Conservation (phyloP, 1,140 invertebrate genomes). For the Mizuhopecten yessoensis region DNA sequence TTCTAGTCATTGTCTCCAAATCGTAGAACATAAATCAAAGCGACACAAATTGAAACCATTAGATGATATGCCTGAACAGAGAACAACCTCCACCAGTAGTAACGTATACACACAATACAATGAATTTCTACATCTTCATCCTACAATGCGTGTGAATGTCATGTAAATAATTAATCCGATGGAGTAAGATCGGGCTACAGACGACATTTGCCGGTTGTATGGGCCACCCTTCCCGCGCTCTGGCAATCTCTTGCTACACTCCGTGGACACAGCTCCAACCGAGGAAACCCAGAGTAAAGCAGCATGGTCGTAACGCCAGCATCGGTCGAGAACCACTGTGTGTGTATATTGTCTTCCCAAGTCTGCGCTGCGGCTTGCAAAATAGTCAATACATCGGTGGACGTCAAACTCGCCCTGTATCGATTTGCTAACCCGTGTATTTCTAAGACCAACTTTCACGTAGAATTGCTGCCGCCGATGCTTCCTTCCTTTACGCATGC, state of each 20-base stretch:
- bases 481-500: conserved; percentile 30
- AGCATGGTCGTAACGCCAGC: conserved; percentile 6
- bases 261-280: conserved; percentile 19
- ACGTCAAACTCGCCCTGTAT: conserved; percentile 17
- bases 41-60: conserved; percentile 6
- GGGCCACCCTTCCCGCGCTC: not conserved
- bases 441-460: conserved; percentile 33
- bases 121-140: not conserved
- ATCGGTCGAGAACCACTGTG: not conserved
- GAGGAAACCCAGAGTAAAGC: conserved; percentile 10
- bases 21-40: not conserved
- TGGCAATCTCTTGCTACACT: conserved; percentile 14
- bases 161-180: not conserved
- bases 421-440: conserved; percentile 37
- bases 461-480: not conserved
- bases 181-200: conserved; percentile 23
- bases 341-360: conserved; percentile 25
- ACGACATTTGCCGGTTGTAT: not conserved
- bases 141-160: not conserved
- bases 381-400: conserved; percentile 34
- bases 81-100: not conserved
- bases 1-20: conserved; percentile 38
- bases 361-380: conserved; percentile 30
- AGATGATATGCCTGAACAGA: not conserved
- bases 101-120: not conserved